Evolutionary conservation across 2,888 invertebrate species (phyloP).

Genomic region (Biston betularia): DNA sequence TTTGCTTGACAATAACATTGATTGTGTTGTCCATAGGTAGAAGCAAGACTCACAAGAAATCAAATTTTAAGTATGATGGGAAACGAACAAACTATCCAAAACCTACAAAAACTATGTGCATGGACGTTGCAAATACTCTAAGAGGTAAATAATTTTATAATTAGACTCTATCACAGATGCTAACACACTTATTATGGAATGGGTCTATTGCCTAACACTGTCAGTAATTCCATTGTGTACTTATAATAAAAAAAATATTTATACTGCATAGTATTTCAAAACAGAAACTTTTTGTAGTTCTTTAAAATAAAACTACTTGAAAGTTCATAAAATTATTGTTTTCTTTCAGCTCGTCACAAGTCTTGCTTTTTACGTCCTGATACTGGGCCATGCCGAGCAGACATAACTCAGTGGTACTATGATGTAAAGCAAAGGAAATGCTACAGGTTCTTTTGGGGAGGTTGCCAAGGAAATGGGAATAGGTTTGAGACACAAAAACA

Average conservation of each 20-base stretch:
- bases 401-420: slow-evolving; percentile 73
- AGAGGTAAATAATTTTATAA: slow-evolving; percentile 59
- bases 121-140: slow-evolving; percentile 53
- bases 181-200: no score
- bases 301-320: background rate
- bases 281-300: no score
- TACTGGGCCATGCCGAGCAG: slow-evolving; percentile 74
- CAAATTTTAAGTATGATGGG: slow-evolving; percentile 28
- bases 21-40: background rate
- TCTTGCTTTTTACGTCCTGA: slow-evolving; percentile 73
- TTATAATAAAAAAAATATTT: no score
- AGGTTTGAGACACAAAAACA: slow-evolving; percentile 57
- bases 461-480: slow-evolving; percentile 80
- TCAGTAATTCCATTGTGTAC: no score
- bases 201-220: no score
- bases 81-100: slow-evolving; percentile 33
- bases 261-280: no score
- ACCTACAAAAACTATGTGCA: slow-evolving; percentile 53
- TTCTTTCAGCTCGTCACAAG: slow-evolving; percentile 62
- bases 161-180: no score
- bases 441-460: slow-evolving; percentile 75
- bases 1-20: background rate
- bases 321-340: background rate
- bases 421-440: slow-evolving; percentile 64
- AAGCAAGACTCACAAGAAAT: slow-evolving; percentile 10